Percentiles rank a stretch among this genome's conserved stretches.
These are phyloP conservation scores for Platysternon megacephalum DNA, from an alignment of 2,113 vertebrate species.

Conservation along the genomic window DNA sequence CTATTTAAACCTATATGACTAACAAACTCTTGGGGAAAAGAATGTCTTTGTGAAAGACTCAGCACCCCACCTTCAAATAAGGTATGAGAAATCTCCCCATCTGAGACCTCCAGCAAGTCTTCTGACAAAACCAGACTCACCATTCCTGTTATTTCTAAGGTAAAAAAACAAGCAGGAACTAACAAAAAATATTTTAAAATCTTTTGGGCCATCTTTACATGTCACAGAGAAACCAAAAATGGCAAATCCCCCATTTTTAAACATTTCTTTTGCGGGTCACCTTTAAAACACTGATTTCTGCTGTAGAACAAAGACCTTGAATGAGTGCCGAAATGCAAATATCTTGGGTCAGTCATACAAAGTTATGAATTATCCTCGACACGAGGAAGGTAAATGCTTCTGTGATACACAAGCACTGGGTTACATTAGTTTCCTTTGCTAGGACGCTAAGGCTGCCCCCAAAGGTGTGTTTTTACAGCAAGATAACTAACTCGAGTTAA, in stretches of 20 bases:
- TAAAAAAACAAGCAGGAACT: background rate
- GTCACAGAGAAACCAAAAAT: background rate
- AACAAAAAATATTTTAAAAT: slow-evolving; percentile 11
- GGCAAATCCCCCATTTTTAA: background rate
- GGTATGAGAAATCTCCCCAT: background rate
- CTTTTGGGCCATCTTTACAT: background rate
- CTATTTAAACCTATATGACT: background rate
- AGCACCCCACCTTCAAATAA: background rate
- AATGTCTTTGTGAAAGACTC: background rate
- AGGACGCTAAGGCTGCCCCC: background rate
- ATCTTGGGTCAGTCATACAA: accelerated
- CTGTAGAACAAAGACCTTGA: slow-evolving; percentile 3
- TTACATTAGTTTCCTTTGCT: accelerated
- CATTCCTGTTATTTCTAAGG: background rate
- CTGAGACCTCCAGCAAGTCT: background rate
- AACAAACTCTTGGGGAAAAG: background rate
- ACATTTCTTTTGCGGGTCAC: slow-evolving; percentile 41
- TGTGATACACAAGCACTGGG: background rate
- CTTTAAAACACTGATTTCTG: slow-evolving; percentile 1
- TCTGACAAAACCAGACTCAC: background rate
- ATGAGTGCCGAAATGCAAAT: no score
- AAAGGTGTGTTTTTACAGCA: background rate
- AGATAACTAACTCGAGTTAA: background rate
- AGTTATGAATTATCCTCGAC: background rate
- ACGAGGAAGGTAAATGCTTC: background rate